Evolutionary conservation across 2,888 invertebrate genomes (phyloP).

Genomic region (Sarcophaga caerulescens): DNA sequence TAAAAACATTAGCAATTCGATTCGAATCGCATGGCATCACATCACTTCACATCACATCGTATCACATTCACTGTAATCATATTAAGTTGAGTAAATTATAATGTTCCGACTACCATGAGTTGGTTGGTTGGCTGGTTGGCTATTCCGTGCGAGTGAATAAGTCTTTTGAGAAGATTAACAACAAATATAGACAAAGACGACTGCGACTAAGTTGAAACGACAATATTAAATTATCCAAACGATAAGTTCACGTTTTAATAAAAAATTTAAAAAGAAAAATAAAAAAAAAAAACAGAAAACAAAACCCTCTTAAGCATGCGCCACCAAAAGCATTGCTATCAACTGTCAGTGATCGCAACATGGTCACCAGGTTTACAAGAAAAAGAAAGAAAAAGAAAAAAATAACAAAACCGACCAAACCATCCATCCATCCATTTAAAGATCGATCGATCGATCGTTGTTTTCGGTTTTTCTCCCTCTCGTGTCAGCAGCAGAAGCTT

Average conservation of each 20-base stretch:
- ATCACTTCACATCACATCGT: background rate
- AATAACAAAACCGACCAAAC: background rate
- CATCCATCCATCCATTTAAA: constrained; percentile 21
- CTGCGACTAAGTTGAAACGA: constrained; percentile 36
- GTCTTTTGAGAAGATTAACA: background rate
- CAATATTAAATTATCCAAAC: constrained; percentile 62
- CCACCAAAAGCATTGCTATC: constrained; percentile 38
- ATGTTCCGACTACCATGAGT: background rate
- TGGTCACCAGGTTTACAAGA: background rate
- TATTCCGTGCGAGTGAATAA: constrained; percentile 35
- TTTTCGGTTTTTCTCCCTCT: background rate
- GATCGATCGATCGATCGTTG: constrained; percentile 28
- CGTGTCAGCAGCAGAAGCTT: constrained; percentile 60
- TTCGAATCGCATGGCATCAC: background rate
- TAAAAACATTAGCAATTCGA: background rate
- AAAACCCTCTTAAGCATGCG: constrained; percentile 21
- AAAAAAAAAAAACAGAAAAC: constrained; percentile 7
- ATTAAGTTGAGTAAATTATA: background rate
- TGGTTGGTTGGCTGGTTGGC: constrained; percentile 34
- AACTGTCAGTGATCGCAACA: constrained; percentile 46
- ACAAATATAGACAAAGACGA: background rate
- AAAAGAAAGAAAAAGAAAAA: background rate
- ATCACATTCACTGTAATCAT: background rate
- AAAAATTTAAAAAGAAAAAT: background rate
- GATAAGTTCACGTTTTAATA: constrained; percentile 55